Conservation (phyloP, 23 tunicate genomes). For the Trididemnum nubilum region DNA sequence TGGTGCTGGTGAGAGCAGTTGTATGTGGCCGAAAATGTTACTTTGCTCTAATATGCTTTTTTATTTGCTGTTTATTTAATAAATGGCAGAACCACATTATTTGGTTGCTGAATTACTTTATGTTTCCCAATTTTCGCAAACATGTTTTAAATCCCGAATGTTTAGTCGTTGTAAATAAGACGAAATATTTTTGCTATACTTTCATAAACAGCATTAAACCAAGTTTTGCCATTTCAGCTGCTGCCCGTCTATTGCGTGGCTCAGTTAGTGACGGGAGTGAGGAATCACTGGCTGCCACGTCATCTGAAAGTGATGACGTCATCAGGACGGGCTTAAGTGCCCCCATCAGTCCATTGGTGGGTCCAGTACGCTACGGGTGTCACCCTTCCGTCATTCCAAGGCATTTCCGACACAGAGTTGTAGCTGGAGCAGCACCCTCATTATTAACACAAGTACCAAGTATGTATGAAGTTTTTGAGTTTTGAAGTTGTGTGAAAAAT, state of each 20-base stretch:
- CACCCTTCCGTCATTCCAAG: slow-evolving; percentile 86
- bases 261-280: slow-evolving; percentile 98
- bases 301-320: slow-evolving; percentile 83
- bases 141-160: too few relatives aligned
- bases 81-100: too few relatives aligned
- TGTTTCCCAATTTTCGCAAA: too few relatives aligned
- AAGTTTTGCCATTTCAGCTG: slow-evolving; percentile 23
- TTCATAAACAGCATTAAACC: too few relatives aligned
- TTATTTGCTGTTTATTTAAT: too few relatives aligned
- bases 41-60: too few relatives aligned
- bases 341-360: slow-evolving; percentile 87
- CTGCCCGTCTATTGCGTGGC: slow-evolving; percentile 72
- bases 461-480: slow-evolving; percentile 6
- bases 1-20: too few relatives aligned
- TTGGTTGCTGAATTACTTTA: too few relatives aligned
- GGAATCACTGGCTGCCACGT: slow-evolving; percentile 75
- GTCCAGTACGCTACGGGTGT: slow-evolving; percentile 68
- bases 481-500: too few relatives aligned
- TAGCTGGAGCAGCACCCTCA: slow-evolving; percentile 42
- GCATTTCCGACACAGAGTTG: slow-evolving; percentile 57
- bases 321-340: slow-evolving; percentile 47
- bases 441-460: slow-evolving; percentile 58
- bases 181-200: too few relatives aligned
- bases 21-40: too few relatives aligned
- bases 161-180: too few relatives aligned